phyloP scores from a whole-genome alignment of 2,797 vertebrate species.

The Novumbra hubbsi region DNA sequence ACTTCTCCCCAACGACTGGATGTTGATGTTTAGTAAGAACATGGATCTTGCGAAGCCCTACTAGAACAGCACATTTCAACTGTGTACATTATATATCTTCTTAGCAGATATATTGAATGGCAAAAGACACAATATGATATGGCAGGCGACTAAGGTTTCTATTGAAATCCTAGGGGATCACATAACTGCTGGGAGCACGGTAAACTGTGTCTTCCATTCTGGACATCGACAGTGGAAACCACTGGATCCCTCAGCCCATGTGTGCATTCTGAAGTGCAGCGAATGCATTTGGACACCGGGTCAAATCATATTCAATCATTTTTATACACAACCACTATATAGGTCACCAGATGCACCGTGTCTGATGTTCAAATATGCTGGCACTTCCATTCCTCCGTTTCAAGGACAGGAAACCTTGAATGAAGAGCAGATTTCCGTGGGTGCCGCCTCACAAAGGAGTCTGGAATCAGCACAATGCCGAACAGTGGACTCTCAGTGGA shows the following conservation, averaged over 20 bases:
- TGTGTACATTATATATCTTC: slow-evolving; percentile 65
- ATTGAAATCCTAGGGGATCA: slow-evolving; percentile 69
- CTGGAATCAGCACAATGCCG: slow-evolving; percentile 67
- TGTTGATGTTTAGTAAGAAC: slow-evolving; percentile 54
- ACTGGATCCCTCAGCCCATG: slow-evolving; percentile 55
- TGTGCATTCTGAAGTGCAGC: slow-evolving; percentile 38
- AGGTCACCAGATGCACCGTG: slow-evolving; percentile 50
- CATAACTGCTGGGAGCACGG: slow-evolving; percentile 67
- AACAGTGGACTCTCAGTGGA: slow-evolving; percentile 60
- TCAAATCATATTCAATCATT: slow-evolving; percentile 48
- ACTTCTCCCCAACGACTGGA: slow-evolving; percentile 58
- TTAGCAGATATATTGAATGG: slow-evolving; percentile 71
- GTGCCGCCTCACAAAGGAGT: slow-evolving; percentile 61
- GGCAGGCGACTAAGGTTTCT: slow-evolving; percentile 75
- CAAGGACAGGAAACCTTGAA: slow-evolving; percentile 69
- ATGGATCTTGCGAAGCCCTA: slow-evolving; percentile 46
- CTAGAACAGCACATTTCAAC: slow-evolving; percentile 57
- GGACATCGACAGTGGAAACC: slow-evolving; percentile 70
- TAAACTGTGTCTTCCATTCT: slow-evolving; percentile 70
- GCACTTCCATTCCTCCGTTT: slow-evolving; percentile 57
- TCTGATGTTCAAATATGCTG: slow-evolving; percentile 63
- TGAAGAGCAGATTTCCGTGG: slow-evolving; percentile 58
- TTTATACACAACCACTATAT: slow-evolving; percentile 47
- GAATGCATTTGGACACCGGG: slow-evolving; percentile 57
- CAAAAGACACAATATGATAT: slow-evolving; percentile 69